These are phyloP conservation scores for Gryllus longicercus DNA, from an alignment of 2,888 invertebrate genomes.

Conservation along the genomic window DNA sequence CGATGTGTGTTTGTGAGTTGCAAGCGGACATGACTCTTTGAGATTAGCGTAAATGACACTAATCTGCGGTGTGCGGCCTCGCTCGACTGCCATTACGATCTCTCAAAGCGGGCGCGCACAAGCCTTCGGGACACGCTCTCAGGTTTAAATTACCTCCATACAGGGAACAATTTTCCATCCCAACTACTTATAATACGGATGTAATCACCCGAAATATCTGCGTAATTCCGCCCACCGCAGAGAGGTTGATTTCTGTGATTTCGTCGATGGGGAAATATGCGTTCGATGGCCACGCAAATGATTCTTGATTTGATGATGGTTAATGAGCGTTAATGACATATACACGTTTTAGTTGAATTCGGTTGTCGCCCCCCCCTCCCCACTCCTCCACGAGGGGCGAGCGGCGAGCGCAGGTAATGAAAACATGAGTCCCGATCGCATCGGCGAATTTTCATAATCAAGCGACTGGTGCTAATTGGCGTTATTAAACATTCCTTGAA, in stretches of 20 bases:
- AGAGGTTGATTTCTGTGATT: constrained; percentile 8
- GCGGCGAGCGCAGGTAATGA: neutral
- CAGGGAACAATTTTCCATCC: neutral
- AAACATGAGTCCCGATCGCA: neutral
- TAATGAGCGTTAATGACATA: neutral
- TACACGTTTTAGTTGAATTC: constrained; percentile 3
- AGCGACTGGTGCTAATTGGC: neutral
- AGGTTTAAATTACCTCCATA: too few species aligned
- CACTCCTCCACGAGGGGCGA: neutral
- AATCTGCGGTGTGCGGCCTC: neutral
- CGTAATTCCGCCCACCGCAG: neutral
- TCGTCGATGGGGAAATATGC: neutral
- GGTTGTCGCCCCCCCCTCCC: neutral
- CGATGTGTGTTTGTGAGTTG: too few species aligned
- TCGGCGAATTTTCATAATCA: constrained; percentile 1
- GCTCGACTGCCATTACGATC: neutral
- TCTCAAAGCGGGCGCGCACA: neutral
- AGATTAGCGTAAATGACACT: too few species aligned
- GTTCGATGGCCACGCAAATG: neutral
- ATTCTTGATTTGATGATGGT: neutral
- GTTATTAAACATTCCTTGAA: constrained; percentile 17
- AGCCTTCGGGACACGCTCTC: too few species aligned
- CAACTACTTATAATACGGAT: neutral
- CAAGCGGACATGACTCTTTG: too few species aligned
- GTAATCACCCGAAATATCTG: constrained; percentile 6